phyloP scores from a whole-genome alignment of 1,140 invertebrate species.

The Euura lappo region DNA sequence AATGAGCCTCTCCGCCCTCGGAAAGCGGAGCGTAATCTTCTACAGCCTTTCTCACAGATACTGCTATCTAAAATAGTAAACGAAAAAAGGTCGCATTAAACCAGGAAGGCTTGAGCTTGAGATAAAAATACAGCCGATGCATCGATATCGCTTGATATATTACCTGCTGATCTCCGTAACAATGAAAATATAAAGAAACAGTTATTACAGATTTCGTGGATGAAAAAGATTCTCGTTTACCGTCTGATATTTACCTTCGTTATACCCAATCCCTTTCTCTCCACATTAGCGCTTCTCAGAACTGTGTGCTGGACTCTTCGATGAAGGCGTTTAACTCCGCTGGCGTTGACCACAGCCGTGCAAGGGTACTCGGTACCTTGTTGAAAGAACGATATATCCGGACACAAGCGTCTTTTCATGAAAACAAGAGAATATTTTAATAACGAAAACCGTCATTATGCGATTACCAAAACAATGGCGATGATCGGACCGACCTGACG shows the following conservation, averaged over 20 bases:
- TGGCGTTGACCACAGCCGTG: slow-evolving; percentile 72
- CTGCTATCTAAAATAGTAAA: slow-evolving; percentile 61
- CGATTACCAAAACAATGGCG: too few species aligned
- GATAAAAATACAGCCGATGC: too few species aligned
- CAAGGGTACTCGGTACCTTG: slow-evolving; percentile 89
- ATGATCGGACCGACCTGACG: slow-evolving; percentile 69
- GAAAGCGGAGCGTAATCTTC: slow-evolving; percentile 83
- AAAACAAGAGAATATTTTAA: slow-evolving; percentile 20
- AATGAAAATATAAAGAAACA: slow-evolving; percentile 28
- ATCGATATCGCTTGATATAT: background rate
- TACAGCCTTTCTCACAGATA: slow-evolving; percentile 68
- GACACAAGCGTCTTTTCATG: slow-evolving; percentile 79
- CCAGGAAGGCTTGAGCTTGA: too few species aligned
- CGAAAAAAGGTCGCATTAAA: background rate
- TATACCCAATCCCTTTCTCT: slow-evolving; percentile 85
- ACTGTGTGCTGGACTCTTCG: slow-evolving; percentile 86
- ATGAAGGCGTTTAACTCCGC: slow-evolving; percentile 80
- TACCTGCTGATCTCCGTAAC: slow-evolving; percentile 53
- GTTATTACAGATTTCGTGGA: slow-evolving; percentile 10
- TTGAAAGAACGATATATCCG: slow-evolving; percentile 97
- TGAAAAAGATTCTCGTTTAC: background rate
- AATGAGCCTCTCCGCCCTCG: slow-evolving; percentile 87
- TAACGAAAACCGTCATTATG: too few species aligned
- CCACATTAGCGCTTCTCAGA: slow-evolving; percentile 86
- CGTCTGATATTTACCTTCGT: slow-evolving; percentile 73